A percentile compares a stretch with the other conserved stretches of the same genome.
phyloP scores from a whole-genome alignment of 2,113 vertebrate genomes.

The Cyprinodon brontotheroides region DNA sequence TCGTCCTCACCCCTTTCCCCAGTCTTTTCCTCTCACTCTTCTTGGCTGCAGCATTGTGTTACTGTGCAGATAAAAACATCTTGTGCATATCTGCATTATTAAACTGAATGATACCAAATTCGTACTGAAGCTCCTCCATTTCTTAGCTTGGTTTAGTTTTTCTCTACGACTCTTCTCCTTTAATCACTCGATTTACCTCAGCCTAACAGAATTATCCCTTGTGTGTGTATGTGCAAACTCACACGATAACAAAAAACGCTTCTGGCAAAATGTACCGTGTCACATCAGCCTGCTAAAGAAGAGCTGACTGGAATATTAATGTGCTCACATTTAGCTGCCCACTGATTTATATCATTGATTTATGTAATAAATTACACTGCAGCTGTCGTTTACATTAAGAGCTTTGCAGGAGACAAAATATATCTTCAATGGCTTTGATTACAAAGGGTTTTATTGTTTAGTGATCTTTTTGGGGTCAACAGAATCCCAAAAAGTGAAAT shows the following conservation, averaged over 20 bases:
- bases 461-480: not conserved
- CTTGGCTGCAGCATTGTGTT: not conserved
- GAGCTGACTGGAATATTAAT: conserved; percentile 22
- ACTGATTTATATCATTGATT: conserved; percentile 35
- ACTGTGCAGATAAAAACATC: conserved; percentile 13
- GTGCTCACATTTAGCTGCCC: conserved; percentile 13
- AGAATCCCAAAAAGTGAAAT: not conserved
- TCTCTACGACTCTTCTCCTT: not conserved
- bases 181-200: not conserved
- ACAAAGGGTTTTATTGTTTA: not conserved
- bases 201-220: too few species aligned
- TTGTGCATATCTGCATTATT: conserved; percentile 27
- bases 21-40: not conserved
- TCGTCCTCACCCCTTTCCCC: conserved; percentile 21
- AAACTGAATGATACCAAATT: not conserved
- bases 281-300: not conserved
- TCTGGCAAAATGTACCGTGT: not conserved
- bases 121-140: not conserved
- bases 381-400: conserved; percentile 26
- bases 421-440: not conserved
- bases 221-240: not conserved
- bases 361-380: conserved; percentile 29
- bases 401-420: not conserved
- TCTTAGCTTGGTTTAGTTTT: not conserved
- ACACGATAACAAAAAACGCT: not conserved